phyloP scores from a whole-genome alignment of 2,113 vertebrate species.

The Hipposideros armiger region DNA sequence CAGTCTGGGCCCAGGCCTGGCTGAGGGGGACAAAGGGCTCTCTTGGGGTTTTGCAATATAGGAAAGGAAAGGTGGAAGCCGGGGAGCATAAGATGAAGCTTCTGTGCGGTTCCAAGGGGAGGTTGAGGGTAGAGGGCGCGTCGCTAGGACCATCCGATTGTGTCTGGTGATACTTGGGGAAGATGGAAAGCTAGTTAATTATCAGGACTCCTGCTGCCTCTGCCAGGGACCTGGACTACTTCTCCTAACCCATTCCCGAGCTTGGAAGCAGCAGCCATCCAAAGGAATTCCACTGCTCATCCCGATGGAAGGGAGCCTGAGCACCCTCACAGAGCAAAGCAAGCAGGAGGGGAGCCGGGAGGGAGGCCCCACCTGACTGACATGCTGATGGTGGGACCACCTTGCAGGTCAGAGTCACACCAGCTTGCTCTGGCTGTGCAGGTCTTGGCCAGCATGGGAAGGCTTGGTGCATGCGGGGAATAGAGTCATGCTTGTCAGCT shows the following conservation, averaged over 20 bases:
- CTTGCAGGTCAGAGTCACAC: not conserved
- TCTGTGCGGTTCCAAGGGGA: not conserved
- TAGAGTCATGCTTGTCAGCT: not conserved
- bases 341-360: not conserved
- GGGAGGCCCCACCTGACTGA: not conserved
- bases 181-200: constrained; percentile 52
- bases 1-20: not conserved
- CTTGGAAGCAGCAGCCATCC: not conserved
- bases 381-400: not conserved
- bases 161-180: constrained; percentile 43
- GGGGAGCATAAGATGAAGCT: not conserved
- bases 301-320: not conserved
- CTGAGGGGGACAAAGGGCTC: not conserved
- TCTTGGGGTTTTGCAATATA: not conserved
- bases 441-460: not conserved
- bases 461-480: not conserved
- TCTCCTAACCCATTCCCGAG: not conserved
- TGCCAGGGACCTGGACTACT: not conserved
- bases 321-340: not conserved
- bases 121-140: constrained; percentile 14
- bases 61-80: not conserved
- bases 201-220: constrained; percentile 25
- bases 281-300: not conserved
- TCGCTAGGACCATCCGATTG: constrained; percentile 75
- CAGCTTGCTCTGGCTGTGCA: not conserved